Percentiles rank a stretch among this genome's conserved stretches.
phyloP scores from a whole-genome alignment of 2,888 invertebrate genomes.

The Ophioninae sp. region DNA sequence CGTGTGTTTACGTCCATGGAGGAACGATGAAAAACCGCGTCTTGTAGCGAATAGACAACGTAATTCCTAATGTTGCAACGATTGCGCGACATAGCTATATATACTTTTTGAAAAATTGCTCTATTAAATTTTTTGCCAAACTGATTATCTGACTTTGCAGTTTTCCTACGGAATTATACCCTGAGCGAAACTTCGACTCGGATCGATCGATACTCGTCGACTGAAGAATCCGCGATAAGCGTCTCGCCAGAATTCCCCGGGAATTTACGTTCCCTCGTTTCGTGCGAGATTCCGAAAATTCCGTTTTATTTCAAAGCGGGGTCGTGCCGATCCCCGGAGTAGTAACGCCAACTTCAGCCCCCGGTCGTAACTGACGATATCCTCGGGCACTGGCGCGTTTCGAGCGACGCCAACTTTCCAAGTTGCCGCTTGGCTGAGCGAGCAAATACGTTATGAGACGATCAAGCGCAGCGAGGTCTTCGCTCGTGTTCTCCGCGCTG shows the following conservation, averaged over 20 bases:
- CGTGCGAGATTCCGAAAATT: not conserved
- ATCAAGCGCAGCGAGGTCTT: slow-evolving; percentile 85
- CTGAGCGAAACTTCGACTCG: too few species aligned
- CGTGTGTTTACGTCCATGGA: not conserved
- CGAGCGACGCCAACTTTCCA: slow-evolving; percentile 75
- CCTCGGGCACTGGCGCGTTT: slow-evolving; percentile 73
- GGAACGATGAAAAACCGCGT: not conserved
- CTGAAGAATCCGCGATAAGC: too few species aligned
- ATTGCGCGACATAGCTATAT: not conserved
- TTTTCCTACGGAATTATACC: not conserved
- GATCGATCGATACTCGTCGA: too few species aligned
- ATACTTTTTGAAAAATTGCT: not conserved
- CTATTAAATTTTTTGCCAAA: not conserved
- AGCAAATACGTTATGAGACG: slow-evolving; percentile 85
- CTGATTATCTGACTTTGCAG: not conserved
- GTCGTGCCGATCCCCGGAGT: slow-evolving; percentile 72
- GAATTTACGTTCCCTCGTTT: not conserved
- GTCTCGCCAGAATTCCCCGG: too few species aligned
- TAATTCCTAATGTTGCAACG: not conserved
- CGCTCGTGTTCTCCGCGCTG: slow-evolving; percentile 72
- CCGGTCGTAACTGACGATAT: slow-evolving; percentile 72
- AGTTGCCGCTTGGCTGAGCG: slow-evolving; percentile 80
- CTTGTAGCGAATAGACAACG: not conserved
- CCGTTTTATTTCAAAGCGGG: slow-evolving; percentile 66
- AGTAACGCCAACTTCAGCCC: slow-evolving; percentile 59